Evolutionary conservation across 2,797 vertebrate genomes (phyloP), one percentile per base, ranked within the genome.

Genomic region (Clarias platycephalus): DNA sequence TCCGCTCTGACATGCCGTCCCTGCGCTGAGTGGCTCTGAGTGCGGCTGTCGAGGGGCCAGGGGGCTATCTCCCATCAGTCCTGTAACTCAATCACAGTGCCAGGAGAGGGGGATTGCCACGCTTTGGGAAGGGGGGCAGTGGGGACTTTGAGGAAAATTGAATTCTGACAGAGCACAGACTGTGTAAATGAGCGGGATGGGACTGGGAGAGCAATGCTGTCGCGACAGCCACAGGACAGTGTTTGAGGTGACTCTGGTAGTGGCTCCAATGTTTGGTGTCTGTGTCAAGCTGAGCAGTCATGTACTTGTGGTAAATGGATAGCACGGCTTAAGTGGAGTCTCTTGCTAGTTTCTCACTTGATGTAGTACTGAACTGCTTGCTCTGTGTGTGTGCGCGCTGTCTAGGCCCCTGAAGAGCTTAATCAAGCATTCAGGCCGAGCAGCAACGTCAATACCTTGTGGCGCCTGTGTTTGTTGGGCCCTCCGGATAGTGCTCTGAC

Each of bases 401-500:
- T 91, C 91, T 62, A 92, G 95, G 96, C 95, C 96, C 95, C 95
- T 92, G 93, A 95, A 96, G 96, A 97, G 96, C 95, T 96, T 97
- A 97, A 97, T 97, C 95, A 95, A 94, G 95, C 96, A 98, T 97
- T 97, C 97, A 97, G 96, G 95, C 95, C 90, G 89, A 94, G 95
- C 94, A 83, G 95, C 93, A 94, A 94, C 95, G 94, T 98, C 97
- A 94, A 98, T 98, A 97, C 93, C 87, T 91, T 86, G 90, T 98
- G 97, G 97, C 96, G 97, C 97, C 97, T 96, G 70, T 91, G 92
- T 96, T 95, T 97, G 95, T 96, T 96, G 96, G 96, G 95, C 96
- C 89, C 95, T 96, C 93, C 95, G 91, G 94, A 96, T 96, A 94
- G 91, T 95, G 94, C 94, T 94, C 93, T 93, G 93, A 95, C 96